Evolutionary conservation across 2,797 vertebrate genomes (phyloP).

Genomic region (Coendou prehensilis): DNA sequence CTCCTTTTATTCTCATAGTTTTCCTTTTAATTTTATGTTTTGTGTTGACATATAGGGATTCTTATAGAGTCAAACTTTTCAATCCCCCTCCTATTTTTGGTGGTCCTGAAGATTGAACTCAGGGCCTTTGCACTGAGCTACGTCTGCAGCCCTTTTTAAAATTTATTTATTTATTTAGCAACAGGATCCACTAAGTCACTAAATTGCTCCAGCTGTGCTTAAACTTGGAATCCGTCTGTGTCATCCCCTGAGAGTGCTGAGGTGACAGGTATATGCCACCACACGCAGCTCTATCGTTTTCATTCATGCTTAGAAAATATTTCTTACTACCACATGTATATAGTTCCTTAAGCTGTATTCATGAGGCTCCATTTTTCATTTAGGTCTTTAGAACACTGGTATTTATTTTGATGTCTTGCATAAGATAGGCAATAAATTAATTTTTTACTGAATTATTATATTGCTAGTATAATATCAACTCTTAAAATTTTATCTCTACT

Average conservation of each 20-base stretch:
- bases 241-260: background rate
- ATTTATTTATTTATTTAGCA: background rate
- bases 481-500: conserved; percentile 28
- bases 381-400: background rate
- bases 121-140: background rate
- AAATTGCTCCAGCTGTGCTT: background rate
- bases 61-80: background rate
- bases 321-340: background rate
- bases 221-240: background rate
- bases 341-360: background rate
- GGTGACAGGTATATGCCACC: background rate
- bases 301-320: background rate
- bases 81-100: background rate
- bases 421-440: background rate
- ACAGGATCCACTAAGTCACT: background rate
- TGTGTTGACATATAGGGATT: background rate
- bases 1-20: background rate
- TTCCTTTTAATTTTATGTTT: conserved; percentile 51
- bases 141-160: background rate
- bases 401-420: conserved; percentile 30
- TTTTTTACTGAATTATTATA: background rate
- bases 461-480: background rate
- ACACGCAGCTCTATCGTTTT: background rate
- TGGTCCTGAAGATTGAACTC: background rate
- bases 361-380: background rate